phyloP scores from a whole-genome alignment of 2,113 vertebrate genomes.

The Hipposideros armiger region DNA sequence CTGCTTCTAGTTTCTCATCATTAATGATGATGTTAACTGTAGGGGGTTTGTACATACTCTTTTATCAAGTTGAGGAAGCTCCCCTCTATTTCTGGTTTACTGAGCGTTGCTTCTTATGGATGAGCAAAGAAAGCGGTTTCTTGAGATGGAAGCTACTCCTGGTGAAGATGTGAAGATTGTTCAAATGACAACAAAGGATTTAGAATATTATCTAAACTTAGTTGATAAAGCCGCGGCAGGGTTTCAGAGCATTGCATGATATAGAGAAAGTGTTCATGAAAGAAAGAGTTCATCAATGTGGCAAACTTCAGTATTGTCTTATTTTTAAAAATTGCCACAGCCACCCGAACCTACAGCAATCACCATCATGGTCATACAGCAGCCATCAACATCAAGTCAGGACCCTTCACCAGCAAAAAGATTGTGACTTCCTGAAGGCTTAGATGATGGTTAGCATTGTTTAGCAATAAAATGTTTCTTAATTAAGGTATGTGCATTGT shows the following conservation, averaged over 20 bases:
- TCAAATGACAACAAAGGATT: neutral
- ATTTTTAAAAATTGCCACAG: neutral
- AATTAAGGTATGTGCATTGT: neutral
- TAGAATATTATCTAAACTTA: neutral
- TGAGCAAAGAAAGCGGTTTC: neutral
- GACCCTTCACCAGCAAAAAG: neutral
- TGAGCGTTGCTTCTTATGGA: neutral
- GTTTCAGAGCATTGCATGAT: neutral
- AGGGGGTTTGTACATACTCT: no score
- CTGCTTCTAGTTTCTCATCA: neutral
- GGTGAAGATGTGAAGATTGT: neutral
- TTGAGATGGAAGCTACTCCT: neutral
- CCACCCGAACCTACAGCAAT: neutral
- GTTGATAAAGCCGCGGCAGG: neutral
- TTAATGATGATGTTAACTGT: no score
- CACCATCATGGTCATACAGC: neutral
- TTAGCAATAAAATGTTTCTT: neutral
- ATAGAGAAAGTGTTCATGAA: neutral
- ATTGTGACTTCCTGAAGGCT: neutral
- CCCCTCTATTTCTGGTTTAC: neutral
- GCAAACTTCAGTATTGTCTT: neutral
- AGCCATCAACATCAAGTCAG: neutral
- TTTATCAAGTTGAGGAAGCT: neutral
- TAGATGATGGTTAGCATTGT: neutral
- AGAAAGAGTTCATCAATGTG: neutral